Percentiles rank a stretch among this genome's conserved stretches.
These are phyloP conservation scores for Lampropteryx suffumata DNA, from an alignment of 2,888 invertebrate genomes.

Conservation along the genomic window DNA sequence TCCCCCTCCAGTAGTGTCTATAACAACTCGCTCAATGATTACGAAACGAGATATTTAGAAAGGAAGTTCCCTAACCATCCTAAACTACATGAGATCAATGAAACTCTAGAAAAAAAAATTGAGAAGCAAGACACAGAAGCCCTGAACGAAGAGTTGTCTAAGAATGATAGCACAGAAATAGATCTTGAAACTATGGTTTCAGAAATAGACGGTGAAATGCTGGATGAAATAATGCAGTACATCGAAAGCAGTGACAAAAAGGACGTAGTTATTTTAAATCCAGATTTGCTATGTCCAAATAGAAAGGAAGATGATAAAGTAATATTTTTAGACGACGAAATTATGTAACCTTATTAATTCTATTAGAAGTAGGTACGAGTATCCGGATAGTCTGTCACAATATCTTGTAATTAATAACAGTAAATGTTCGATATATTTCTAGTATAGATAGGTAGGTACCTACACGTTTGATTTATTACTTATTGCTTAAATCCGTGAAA, in stretches of 20 bases:
- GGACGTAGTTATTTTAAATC: conserved; percentile 45
- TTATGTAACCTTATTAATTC: neutral
- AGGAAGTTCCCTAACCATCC: conserved; percentile 47
- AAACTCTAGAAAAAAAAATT: conserved; percentile 35
- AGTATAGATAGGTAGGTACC: too few species aligned
- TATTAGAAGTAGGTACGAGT: neutral
- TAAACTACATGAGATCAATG: conserved; percentile 38
- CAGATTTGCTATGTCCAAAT: conserved; percentile 59
- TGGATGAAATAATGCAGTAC: conserved; percentile 71
- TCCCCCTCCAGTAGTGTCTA: conserved; percentile 61
- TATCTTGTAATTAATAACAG: conserved; percentile 1
- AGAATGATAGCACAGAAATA: conserved; percentile 25
- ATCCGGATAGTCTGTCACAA: neutral
- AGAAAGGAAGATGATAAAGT: conserved; percentile 60
- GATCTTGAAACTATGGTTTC: conserved; percentile 13
- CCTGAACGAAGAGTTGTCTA: conserved; percentile 5
- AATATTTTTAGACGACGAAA: conserved; percentile 57
- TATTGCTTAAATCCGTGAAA: conserved; percentile 9
- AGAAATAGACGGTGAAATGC: conserved; percentile 55
- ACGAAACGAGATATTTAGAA: conserved; percentile 51
- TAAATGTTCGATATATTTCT: neutral
- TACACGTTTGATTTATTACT: conserved; percentile 4
- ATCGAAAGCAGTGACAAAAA: conserved; percentile 53
- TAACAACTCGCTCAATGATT: conserved; percentile 58
- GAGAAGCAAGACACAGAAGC: conserved; percentile 3